Base-by-base conservation (phyloP, 1,140 invertebrate species). In the Elymnias hypermnestra region DNA sequence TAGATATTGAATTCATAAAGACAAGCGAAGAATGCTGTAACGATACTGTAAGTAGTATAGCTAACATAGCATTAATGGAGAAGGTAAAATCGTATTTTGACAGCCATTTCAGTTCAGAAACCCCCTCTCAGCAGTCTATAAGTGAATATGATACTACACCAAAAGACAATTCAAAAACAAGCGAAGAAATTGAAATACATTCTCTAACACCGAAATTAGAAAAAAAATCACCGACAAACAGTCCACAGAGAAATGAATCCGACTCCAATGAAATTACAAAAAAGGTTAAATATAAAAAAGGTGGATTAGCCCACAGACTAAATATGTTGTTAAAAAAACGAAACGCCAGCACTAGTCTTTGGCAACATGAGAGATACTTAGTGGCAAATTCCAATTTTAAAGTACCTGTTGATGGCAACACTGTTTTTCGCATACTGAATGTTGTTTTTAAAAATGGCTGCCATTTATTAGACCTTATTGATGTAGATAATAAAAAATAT, bases 341-440 rank as follows among this genome's bases (percentile, higher is more conserved):
- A 57, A 72, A 67, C 37, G 60, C 72, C 0, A 64, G 45, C 41
- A 39, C 70, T 39, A 67, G 57, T 53, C 47, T 84, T 25, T 84
- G 81, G 81, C 67, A 81, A 45, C 72, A 84, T 49, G 81, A 84
- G 40, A 60, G 54, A 45, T 84, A 67, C 57, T 54, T 84, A 38
- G 77, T 72, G 1, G 63, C 49, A 35, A 79, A 72, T 57, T 79
- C 72, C 3, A 81, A 73, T 52, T 82, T 82, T 56, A 35, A 72
- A 1, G 68, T 82, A 13, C 77, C 77, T 1, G 81, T 70, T 58
- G 65, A 53, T 36, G 56, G 68, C 26, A 57, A 60, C 52, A 15
- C 46, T n/a, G 36, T 57, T 3, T 76, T 70, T 26, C 53, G 54
- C 43, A 64, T 82, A 43, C 43, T 61, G 53, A 72, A 64, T 38